Evolutionary conservation across 2,113 vertebrate genomes (phyloP).

Genomic region (Cavia porcellus): DNA sequence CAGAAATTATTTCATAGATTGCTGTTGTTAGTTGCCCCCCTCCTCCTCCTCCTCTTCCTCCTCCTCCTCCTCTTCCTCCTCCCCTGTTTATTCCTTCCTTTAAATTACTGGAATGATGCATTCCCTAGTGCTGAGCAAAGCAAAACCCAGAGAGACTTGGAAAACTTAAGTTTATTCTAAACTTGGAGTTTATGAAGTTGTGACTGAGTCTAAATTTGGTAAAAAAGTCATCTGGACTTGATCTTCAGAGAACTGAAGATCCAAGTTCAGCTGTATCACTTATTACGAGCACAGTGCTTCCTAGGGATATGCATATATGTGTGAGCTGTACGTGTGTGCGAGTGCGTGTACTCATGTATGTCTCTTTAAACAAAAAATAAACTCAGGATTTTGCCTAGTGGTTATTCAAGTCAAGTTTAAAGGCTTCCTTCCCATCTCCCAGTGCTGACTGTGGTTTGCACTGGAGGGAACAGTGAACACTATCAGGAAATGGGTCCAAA

Average conservation of each 20-base stretch:
- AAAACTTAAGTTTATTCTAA: conserved; percentile 60
- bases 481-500: conserved; percentile 67
- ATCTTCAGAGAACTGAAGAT: conserved; percentile 69
- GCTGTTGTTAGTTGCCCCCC: neutral
- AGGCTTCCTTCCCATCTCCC: neutral
- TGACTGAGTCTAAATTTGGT: conserved; percentile 66
- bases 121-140: conserved; percentile 29
- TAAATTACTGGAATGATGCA: conserved; percentile 1
- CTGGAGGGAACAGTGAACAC: conserved; percentile 76
- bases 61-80: neutral
- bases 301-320: neutral
- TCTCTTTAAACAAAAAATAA: conserved; percentile 43
- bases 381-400: neutral
- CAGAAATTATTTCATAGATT: neutral
- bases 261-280: conserved; percentile 25
- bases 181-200: conserved; percentile 56
- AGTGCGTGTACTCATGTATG: rapidly evolving
- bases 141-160: conserved; percentile 58
- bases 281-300: neutral
- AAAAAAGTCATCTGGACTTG: conserved; percentile 76
- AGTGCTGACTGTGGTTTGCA: conserved; percentile 45
- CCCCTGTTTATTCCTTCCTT: neutral
- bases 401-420: conserved; percentile 57
- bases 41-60: neutral
- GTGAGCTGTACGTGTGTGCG: neutral